Percentiles rank a stretch among this genome's conserved stretches.
phyloP scores from a whole-genome alignment of 2,797 vertebrate genomes.

The Ctenochaetus hawaiiensis region DNA sequence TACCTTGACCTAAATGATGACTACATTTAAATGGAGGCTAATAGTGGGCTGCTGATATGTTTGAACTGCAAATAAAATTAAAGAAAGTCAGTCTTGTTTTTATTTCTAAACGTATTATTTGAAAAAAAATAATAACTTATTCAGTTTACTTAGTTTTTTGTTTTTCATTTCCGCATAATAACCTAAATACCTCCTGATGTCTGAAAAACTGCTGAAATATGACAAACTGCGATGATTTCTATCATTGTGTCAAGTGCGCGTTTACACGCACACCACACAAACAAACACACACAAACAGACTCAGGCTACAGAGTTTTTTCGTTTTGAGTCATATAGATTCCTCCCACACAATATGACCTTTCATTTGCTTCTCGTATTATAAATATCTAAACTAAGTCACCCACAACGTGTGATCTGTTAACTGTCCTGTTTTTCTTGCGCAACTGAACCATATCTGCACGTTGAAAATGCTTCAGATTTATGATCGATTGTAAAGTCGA shows the following conservation, averaged over 20 bases:
- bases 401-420: slow-evolving; percentile 32
- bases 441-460: background rate
- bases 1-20: background rate
- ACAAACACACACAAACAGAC: slow-evolving; percentile 36
- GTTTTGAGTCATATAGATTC: slow-evolving; percentile 91
- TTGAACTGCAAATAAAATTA: background rate
- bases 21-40: background rate
- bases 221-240: slow-evolving; percentile 35
- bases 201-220: slow-evolving; percentile 26
- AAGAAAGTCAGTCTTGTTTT: background rate
- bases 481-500: slow-evolving; percentile 24
- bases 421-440: slow-evolving; percentile 14
- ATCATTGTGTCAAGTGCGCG: slow-evolving; percentile 34
- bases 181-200: slow-evolving; percentile 4
- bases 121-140: background rate
- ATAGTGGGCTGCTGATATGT: background rate
- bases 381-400: slow-evolving; percentile 65
- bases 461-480: slow-evolving; percentile 21
- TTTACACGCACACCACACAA: slow-evolving; percentile 38
- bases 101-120: slow-evolving; percentile 1
- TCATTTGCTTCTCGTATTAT: slow-evolving; percentile 87
- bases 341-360: slow-evolving; percentile 91
- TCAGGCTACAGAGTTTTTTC: slow-evolving; percentile 47
- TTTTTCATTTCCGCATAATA: background rate
- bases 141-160: background rate